phyloP scores from a whole-genome alignment of 2,113 vertebrate genomes.

The Lophochroa leadbeateri region DNA sequence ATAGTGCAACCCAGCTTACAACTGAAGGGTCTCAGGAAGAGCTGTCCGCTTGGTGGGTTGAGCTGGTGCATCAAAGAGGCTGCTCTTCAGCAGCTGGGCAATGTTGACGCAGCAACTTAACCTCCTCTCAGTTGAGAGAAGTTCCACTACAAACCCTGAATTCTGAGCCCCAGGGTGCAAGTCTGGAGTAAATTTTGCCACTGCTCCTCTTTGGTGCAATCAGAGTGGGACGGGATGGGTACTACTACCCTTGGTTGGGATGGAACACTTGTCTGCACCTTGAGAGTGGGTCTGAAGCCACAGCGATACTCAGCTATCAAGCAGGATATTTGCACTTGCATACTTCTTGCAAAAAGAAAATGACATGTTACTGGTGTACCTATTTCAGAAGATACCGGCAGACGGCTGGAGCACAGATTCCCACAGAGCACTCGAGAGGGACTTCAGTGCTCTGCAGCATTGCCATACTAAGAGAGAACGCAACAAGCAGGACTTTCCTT shows the following conservation, averaged over 20 bases:
- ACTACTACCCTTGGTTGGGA: neutral
- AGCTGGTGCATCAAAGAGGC: neutral
- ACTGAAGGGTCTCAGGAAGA: neutral
- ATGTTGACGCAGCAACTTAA: neutral
- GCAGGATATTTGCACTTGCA: neutral
- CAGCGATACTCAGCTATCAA: fast-evolving
- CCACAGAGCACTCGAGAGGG: neutral
- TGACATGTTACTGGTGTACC: neutral
- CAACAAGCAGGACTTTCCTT: neutral
- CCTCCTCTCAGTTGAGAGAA: neutral
- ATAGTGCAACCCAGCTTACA: neutral
- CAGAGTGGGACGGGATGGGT: neutral
- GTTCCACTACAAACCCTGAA: neutral
- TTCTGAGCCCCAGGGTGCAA: neutral
- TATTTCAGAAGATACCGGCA: neutral
- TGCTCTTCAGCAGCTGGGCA: neutral
- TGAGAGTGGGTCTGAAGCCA: neutral
- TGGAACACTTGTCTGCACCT: fast-evolving
- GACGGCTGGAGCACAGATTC: neutral
- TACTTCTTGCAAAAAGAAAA: neutral
- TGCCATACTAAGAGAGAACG: neutral
- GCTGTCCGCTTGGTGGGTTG: neutral
- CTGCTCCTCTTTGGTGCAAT: neutral
- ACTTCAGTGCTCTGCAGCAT: neutral
- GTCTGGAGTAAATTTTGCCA: neutral